phyloP scores from a whole-genome alignment of 1,140 invertebrate species.

The Bombus terrestris region DNA sequence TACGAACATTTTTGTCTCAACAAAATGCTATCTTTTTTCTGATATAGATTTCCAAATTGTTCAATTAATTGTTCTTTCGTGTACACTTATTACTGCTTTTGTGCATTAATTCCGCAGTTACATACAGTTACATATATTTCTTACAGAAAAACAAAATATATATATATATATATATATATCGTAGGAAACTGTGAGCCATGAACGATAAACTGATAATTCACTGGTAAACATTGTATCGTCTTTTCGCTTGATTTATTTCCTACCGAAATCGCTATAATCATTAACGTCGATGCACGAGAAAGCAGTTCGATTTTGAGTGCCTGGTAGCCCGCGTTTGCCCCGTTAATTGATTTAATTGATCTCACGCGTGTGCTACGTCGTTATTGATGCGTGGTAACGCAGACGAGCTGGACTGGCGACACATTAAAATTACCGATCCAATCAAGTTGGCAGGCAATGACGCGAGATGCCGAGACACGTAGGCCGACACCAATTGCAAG shows the following conservation, averaged over 20 bases:
- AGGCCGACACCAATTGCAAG: conserved; percentile 42
- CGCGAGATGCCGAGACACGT: conserved; percentile 60
- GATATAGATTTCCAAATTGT: too few species aligned
- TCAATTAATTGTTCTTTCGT: too few species aligned
- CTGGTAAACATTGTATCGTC: too few species aligned
- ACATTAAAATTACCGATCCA: conserved; percentile 70
- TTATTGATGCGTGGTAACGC: conserved; percentile 62
- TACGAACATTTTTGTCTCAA: too few species aligned
- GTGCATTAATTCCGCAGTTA: too few species aligned
- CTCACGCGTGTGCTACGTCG: conserved; percentile 64
- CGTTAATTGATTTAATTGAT: conserved; percentile 72
- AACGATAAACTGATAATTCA: too few species aligned
- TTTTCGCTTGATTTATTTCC: background rate
- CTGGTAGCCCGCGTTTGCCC: conserved; percentile 14
- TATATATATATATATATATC: too few species aligned
- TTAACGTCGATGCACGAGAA: background rate
- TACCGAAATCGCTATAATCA: background rate
- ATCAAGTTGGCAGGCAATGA: conserved; percentile 65
- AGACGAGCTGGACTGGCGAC: conserved; percentile 20
- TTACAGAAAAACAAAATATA: too few species aligned
- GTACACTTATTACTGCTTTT: too few species aligned
- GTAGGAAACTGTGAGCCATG: too few species aligned
- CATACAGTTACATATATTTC: too few species aligned
- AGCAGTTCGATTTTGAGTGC: background rate
- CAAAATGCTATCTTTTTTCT: too few species aligned